These are phyloP conservation scores for Pipistrellus pipistrellus DNA, from an alignment of 2,797 vertebrate species.

Conservation along the genomic window DNA sequence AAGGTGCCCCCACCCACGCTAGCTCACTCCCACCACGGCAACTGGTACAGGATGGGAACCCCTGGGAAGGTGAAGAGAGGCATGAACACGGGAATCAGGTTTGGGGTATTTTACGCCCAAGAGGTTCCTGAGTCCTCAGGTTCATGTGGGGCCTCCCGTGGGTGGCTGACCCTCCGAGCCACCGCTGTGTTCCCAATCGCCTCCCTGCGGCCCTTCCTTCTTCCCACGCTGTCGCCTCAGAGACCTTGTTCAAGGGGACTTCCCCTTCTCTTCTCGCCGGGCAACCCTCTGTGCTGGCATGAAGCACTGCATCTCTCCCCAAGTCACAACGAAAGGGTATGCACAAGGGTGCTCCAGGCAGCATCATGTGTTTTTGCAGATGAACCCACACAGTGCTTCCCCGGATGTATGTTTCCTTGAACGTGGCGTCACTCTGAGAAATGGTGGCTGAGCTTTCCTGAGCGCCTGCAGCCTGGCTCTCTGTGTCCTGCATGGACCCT, in stretches of 20 bases:
- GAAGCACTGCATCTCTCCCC: neutral
- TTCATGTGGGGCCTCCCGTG: neutral
- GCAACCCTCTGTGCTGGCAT: neutral
- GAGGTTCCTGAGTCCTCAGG: neutral
- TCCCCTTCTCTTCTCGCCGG: rapidly evolving
- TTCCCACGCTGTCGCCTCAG: neutral
- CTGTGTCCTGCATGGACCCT: no score
- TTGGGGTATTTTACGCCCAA: neutral
- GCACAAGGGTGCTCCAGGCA: neutral
- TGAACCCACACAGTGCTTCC: neutral
- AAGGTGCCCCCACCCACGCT: neutral
- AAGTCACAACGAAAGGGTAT: neutral
- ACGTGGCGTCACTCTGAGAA: neutral
- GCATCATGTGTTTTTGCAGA: neutral
- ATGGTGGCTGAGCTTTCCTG: neutral
- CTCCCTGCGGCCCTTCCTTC: neutral
- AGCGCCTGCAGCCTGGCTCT: neutral
- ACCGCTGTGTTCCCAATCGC: neutral
- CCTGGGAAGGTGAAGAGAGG: neutral
- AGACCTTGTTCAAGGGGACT: neutral
- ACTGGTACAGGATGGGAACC: no score
- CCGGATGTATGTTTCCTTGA: neutral
- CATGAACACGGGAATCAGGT: neutral
- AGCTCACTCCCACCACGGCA: neutral
- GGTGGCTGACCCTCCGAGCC: neutral